Evolutionary conservation across 2,888 invertebrate species (phyloP).

Genomic region (Abscondita cerata): DNA sequence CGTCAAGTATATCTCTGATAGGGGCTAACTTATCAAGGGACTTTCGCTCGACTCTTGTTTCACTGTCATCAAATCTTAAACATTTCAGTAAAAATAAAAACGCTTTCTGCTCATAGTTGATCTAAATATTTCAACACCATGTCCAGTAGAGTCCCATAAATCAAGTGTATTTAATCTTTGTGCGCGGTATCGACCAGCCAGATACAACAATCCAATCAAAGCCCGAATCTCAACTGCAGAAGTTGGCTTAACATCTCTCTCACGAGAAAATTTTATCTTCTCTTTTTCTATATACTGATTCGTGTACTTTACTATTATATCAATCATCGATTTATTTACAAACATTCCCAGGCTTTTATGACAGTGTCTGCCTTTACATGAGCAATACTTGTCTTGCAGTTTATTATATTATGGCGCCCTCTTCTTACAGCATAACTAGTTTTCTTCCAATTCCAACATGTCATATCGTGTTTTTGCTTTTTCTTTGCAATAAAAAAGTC

Average conservation of each 20-base stretch:
- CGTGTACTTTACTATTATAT: background rate
- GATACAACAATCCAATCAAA: too few relatives aligned
- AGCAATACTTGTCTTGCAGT: background rate
- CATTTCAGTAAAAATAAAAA: background rate
- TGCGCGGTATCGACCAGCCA: too few relatives aligned
- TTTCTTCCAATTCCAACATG: background rate
- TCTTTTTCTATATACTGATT: background rate
- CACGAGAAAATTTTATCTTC: too few relatives aligned
- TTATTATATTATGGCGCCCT: background rate
- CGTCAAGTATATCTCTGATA: background rate
- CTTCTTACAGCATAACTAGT: background rate
- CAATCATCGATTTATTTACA: constrained; percentile 1
- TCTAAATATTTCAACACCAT: background rate
- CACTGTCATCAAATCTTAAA: background rate
- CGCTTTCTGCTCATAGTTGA: background rate
- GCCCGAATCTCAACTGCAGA: too few relatives aligned
- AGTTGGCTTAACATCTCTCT: too few relatives aligned
- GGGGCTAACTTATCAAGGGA: background rate
- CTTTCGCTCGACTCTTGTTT: too few relatives aligned
- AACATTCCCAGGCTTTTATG: background rate
- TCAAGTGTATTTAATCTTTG: background rate
- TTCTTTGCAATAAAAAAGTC: background rate
- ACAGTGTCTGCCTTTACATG: background rate
- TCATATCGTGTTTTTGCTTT: background rate
- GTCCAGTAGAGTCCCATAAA: background rate